Percentiles rank a stretch among this genome's conserved stretches.
phyloP scores from a whole-genome alignment of 1,140 invertebrate genomes.

The Drosophila elegans region DNA sequence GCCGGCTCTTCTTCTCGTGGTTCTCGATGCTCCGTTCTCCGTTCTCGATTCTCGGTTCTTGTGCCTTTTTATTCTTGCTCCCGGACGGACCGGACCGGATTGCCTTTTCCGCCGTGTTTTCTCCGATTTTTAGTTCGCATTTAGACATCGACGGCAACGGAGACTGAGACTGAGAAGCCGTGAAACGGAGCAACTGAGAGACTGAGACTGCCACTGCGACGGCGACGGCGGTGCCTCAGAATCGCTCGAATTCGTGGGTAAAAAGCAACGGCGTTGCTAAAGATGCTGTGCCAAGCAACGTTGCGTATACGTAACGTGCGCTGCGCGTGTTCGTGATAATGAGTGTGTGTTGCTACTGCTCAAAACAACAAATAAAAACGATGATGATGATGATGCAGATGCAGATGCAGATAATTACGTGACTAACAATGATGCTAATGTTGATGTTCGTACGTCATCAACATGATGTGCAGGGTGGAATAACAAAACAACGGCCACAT shows the following conservation, averaged over 20 bases:
- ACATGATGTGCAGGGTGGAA: constrained; percentile 15
- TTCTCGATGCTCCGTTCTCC: constrained; percentile 2
- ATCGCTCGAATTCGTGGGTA: constrained; percentile 60
- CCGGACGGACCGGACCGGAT: constrained; percentile 6
- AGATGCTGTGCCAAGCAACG: constrained; percentile 21
- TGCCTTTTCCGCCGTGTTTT: constrained; percentile 24
- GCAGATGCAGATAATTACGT: constrained; percentile 25
- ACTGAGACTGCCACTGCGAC: constrained; percentile 18
- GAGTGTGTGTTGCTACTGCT: constrained; percentile 25
- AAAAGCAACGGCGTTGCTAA: constrained; percentile 13
- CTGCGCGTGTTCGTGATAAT: constrained; percentile 55
- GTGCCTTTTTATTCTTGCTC: constrained; percentile 6
- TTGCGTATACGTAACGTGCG: constrained; percentile 69
- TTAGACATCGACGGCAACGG: constrained; percentile 68
- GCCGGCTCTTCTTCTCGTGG: constrained; percentile 50
- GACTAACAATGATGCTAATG: constrained; percentile 12
- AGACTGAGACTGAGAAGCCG: constrained; percentile 46
- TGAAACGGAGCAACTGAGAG: constrained; percentile 22
- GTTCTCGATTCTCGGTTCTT: constrained; percentile 19
- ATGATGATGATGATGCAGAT: constrained; percentile 4
- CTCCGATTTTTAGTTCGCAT: constrained; percentile 74
- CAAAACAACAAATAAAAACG: constrained; percentile 12
- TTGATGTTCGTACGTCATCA: constrained; percentile 17
- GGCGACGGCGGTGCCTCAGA: constrained; percentile 27
- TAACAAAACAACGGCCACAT: constrained; percentile 27